Evolutionary conservation across 2,113 vertebrate genomes (phyloP).

Genomic region (Fregata magnificens): DNA sequence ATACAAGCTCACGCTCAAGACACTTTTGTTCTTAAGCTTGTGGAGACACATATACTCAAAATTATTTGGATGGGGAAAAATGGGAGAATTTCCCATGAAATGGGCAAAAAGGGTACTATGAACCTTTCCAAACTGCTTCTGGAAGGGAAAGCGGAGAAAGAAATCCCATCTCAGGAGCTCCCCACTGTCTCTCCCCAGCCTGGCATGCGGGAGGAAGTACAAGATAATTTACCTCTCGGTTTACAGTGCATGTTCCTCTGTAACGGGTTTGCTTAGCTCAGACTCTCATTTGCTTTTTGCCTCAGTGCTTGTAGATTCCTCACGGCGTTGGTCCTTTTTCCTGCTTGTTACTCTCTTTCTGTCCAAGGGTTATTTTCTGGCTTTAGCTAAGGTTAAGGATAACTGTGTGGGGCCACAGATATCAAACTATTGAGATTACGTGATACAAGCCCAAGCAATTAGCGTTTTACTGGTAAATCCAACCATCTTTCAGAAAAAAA

Average conservation of each 20-base stretch:
- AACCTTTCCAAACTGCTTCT: not conserved
- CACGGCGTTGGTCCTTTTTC: not conserved
- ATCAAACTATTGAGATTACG: not conserved
- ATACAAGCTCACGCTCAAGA: fast-evolving
- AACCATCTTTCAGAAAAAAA: not conserved
- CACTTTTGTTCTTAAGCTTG: not conserved
- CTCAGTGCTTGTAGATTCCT: not conserved
- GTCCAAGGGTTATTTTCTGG: not conserved
- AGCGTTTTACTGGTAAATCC: not conserved
- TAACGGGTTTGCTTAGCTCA: not conserved
- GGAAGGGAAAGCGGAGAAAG: not conserved
- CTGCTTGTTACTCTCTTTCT: not conserved
- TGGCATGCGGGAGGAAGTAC: not conserved
- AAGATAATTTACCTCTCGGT: not conserved
- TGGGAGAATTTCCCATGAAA: not conserved
- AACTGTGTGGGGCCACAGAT: not conserved
- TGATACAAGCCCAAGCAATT: not conserved
- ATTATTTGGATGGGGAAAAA: not conserved
- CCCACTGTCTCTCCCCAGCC: fast-evolving
- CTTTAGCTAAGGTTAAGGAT: not conserved
- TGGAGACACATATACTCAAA: not conserved
- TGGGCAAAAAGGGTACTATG: not conserved
- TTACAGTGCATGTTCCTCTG: not conserved
- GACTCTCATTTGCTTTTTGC: not conserved
- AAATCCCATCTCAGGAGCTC: fast-evolving